Base-by-base conservation (phyloP, 2,888 invertebrate species). In the Hemithea aestivaria region DNA sequence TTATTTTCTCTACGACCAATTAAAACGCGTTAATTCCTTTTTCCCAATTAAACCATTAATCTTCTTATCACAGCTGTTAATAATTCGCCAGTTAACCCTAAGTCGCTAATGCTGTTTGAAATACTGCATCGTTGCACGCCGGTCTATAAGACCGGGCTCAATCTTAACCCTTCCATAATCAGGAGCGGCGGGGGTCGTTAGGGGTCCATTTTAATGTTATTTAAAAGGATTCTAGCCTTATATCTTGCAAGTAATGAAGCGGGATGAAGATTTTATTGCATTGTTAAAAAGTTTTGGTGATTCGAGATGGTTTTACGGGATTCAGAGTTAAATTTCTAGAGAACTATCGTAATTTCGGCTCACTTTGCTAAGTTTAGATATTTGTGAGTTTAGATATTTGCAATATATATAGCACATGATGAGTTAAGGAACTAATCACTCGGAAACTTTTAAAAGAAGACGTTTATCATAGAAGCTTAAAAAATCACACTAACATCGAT, bases 131-230 rank as follows among this genome's bases (percentile, higher is more conserved):
- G 39, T 48, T 53, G 60, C 46, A 39, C 44, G 41, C 22, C 29
- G 59, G 66, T 57, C 49, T 44, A 53, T 51, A 56, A 58, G 61
- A 52, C 61, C 58, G 44, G 51, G 56, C 48, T 69, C 64, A 59
- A 64, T 70, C 63, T 66, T 66, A 77, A 73, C 78, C 77, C 79
- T 71, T 67, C 58, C 53, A 62, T 68, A 73, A 73, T 68, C 72
- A 71, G 64, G 56, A 29, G 9, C 4, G 20, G 22, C 9, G 7
- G 50, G 61, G 58, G 64, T 27, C 38, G 48, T 38, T n/a, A 11
- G 11, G 29, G 36, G 33, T 21, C 23, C 33, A 29, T 36, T 32
- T 57, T 55, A 64, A 57, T 44, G 35, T 48, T 45, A 48, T 48
- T 43, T 41, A 51, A 35, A 35, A 39, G 48, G 48, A 48, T 44